Percentiles rank a stretch among this genome's conserved stretches.
Evolutionary conservation across 2,888 invertebrate genomes (phyloP).

Genomic region (Caenorhabditis japonica): DNA sequence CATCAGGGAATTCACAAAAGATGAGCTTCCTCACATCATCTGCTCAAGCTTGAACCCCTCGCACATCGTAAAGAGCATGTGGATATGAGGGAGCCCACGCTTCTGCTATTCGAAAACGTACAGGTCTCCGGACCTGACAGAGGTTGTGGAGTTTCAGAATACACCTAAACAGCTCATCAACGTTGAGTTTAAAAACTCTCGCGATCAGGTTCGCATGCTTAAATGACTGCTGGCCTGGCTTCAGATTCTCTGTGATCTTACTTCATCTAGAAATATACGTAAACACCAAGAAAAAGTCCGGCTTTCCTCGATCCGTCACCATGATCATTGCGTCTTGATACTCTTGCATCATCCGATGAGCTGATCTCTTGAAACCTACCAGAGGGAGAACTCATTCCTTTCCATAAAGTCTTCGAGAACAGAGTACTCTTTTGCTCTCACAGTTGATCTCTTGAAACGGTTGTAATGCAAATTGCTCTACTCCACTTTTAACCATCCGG

Average conservation of each 20-base stretch:
- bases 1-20: constrained; percentile 64
- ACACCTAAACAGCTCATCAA: constrained; percentile 48
- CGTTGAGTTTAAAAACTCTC: constrained; percentile 70
- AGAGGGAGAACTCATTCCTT: constrained; percentile 63
- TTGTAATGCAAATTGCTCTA: constrained; percentile 74
- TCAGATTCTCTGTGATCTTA: constrained; percentile 68
- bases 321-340: constrained; percentile 64
- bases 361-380: constrained; percentile 72
- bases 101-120: constrained; percentile 75
- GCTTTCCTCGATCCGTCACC: constrained; percentile 66
- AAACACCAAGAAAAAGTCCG: constrained; percentile 72
- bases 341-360: constrained; percentile 73
- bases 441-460: constrained; percentile 73
- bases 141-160: constrained; percentile 57
- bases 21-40: constrained; percentile 42
- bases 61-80: constrained; percentile 68
- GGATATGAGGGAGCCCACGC: constrained; percentile 73
- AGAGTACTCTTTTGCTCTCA: constrained; percentile 68
- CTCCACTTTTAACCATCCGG: constrained; percentile 76
- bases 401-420: constrained; percentile 62
- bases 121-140: constrained; percentile 60
- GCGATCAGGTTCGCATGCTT: constrained; percentile 70
- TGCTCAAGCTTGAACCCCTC: constrained; percentile 65
- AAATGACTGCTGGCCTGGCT: constrained; percentile 40
- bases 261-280: constrained; percentile 76